phyloP scores from a whole-genome alignment of 2,797 vertebrate genomes.

The Cyclura pinguis region DNA sequence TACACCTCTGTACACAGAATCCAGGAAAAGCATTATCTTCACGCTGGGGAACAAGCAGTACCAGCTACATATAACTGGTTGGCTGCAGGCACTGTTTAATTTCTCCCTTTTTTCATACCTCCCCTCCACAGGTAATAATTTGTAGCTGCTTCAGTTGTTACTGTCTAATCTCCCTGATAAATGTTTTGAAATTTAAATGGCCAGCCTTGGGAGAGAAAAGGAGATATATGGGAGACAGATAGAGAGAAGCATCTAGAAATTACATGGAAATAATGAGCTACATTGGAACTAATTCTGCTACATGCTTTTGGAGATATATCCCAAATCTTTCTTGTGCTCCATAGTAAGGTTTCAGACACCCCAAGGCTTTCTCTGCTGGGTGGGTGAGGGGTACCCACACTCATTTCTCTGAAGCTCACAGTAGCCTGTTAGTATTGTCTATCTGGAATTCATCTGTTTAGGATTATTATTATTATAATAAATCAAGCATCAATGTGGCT shows the following conservation, averaged over 20 bases:
- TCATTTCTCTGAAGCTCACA: slow-evolving; percentile 9
- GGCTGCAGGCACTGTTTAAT: slow-evolving; percentile 51
- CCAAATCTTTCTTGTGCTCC: slow-evolving; percentile 20
- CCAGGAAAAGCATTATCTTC: slow-evolving; percentile 59
- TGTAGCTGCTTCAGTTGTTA: slow-evolving; percentile 72
- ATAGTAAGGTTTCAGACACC: slow-evolving; percentile 42
- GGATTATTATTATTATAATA: slow-evolving; percentile 24
- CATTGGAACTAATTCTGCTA: slow-evolving; percentile 50
- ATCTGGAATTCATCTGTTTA: neutral
- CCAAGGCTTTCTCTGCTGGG: neutral
- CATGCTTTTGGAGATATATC: slow-evolving; percentile 50
- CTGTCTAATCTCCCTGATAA: slow-evolving; percentile 69
- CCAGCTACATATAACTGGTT: slow-evolving; percentile 1
- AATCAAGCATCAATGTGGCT: slow-evolving; percentile 9
- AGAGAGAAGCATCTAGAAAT: neutral
- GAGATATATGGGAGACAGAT: neutral
- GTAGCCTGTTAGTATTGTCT: neutral
- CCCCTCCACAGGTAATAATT: slow-evolving; percentile 46
- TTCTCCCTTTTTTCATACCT: slow-evolving; percentile 41
- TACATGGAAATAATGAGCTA: slow-evolving; percentile 46
- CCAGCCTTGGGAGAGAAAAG: slow-evolving; percentile 34
- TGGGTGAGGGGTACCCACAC: neutral
- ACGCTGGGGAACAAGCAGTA: slow-evolving; percentile 49
- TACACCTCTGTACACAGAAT: slow-evolving; percentile 52
- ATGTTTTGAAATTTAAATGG: slow-evolving; percentile 63